These are phyloP conservation scores for Stegodyphus dumicola DNA, from an alignment of 1,140 invertebrate species.

Conservation along the genomic window DNA sequence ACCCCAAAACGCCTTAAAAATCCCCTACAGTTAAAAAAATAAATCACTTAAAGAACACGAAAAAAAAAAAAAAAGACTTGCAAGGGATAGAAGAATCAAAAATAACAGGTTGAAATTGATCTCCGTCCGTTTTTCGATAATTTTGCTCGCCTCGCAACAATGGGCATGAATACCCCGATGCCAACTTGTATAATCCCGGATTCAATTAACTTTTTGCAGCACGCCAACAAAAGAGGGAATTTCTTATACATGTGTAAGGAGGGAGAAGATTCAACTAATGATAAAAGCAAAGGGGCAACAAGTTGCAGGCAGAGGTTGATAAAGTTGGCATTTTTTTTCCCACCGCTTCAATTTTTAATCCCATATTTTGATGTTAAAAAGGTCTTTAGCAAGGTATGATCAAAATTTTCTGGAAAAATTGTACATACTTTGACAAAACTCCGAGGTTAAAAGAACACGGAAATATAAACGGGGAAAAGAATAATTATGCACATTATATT, in stretches of 20 bases:
- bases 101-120: constrained; percentile 53
- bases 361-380: too few species aligned
- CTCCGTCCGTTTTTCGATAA: constrained; percentile 49
- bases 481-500: too few species aligned
- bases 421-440: too few species aligned
- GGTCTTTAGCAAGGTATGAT: too few species aligned
- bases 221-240: constrained; percentile 29
- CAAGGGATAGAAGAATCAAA: constrained; percentile 16
- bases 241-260: constrained; percentile 23
- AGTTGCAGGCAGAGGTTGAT: constrained; percentile 37
- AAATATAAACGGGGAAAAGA: too few species aligned
- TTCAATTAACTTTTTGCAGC: constrained; percentile 60
- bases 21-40: constrained; percentile 4
- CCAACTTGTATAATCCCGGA: constrained; percentile 56
- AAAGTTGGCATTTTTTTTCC: neutral
- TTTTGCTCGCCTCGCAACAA: constrained; percentile 42
- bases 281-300: constrained; percentile 44
- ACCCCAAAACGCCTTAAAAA: constrained; percentile 57
- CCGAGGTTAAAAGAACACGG: too few species aligned
- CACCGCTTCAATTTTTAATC: too few species aligned
- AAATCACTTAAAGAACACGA: neutral
- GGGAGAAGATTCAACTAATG: constrained; percentile 10
- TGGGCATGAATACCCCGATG: constrained; percentile 34
- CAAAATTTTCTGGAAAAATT: too few species aligned
- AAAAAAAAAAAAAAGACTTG: constrained; percentile 19